phyloP scores from a whole-genome alignment of 2,888 invertebrate genomes.

The Linnaemya tessellans region DNA sequence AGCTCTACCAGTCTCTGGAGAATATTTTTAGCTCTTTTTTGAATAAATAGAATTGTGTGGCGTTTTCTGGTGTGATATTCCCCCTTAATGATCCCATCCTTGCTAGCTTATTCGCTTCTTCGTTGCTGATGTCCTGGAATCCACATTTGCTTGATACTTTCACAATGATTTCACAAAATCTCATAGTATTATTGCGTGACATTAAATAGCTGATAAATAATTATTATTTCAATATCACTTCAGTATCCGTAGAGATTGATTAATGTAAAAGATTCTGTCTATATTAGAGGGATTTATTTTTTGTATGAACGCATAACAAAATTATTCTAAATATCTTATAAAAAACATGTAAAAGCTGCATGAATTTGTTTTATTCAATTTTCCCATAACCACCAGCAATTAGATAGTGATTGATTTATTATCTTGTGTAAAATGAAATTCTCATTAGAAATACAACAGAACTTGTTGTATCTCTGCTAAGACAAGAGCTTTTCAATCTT shows the following conservation, averaged over 20 bases:
- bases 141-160: no score
- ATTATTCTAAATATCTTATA: neutral
- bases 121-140: no score
- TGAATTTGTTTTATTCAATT: neutral
- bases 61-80: no score
- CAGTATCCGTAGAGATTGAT: neutral
- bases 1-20: no score
- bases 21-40: no score
- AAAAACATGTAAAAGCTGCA: neutral
- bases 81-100: no score
- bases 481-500: neutral
- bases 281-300: neutral
- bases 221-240: neutral
- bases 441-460: neutral
- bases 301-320: neutral
- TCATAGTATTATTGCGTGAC: no score
- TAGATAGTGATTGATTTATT: constrained; percentile 12
- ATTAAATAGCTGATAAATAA: no score
- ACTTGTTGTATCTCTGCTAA: neutral
- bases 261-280: neutral
- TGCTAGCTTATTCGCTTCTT: no score
- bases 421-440: neutral
- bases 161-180: no score
- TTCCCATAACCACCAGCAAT: neutral
- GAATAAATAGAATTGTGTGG: no score